Evolutionary conservation across 2,888 invertebrate species (phyloP).

Genomic region (Hecatera dysodea): DNA sequence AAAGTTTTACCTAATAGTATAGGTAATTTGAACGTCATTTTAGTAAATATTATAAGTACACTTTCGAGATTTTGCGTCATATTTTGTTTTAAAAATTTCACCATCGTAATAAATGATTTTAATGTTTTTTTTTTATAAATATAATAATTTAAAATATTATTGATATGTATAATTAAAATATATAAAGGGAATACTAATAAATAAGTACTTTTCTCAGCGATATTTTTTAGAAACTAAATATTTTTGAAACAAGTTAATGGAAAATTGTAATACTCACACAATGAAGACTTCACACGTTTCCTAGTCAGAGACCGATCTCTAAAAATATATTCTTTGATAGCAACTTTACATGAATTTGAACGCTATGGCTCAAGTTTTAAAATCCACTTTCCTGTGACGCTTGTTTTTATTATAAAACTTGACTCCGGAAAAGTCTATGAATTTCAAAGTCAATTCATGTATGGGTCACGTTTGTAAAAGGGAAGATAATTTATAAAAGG

Average conservation of each 20-base stretch:
- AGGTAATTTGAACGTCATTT: too few relatives aligned
- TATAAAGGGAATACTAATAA: background rate
- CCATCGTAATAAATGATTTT: too few relatives aligned
- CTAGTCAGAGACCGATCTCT: slow-evolving; percentile 35
- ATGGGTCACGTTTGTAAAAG: slow-evolving; percentile 41
- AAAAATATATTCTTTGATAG: slow-evolving; percentile 52
- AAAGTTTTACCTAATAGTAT: too few relatives aligned
- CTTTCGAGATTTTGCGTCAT: background rate
- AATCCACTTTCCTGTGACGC: slow-evolving; percentile 24
- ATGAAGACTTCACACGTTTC: background rate
- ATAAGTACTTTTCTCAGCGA: background rate
- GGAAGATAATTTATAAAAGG: slow-evolving; percentile 13
- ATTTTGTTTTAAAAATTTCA: background rate
- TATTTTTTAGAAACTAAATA: background rate
- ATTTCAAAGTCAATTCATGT: slow-evolving; percentile 60
- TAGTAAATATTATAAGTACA: background rate
- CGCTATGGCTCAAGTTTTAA: slow-evolving; percentile 29
- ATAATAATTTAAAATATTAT: too few relatives aligned
- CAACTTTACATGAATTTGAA: slow-evolving; percentile 35
- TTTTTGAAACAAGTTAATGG: background rate
- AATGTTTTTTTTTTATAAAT: too few relatives aligned
- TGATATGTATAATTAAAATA: background rate
- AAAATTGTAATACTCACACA: background rate
- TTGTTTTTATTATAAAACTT: slow-evolving; percentile 69
- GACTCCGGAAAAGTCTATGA: slow-evolving; percentile 54